Base-by-base conservation (phyloP, 1,140 invertebrate genomes). In the Drosophila bipectinata region DNA sequence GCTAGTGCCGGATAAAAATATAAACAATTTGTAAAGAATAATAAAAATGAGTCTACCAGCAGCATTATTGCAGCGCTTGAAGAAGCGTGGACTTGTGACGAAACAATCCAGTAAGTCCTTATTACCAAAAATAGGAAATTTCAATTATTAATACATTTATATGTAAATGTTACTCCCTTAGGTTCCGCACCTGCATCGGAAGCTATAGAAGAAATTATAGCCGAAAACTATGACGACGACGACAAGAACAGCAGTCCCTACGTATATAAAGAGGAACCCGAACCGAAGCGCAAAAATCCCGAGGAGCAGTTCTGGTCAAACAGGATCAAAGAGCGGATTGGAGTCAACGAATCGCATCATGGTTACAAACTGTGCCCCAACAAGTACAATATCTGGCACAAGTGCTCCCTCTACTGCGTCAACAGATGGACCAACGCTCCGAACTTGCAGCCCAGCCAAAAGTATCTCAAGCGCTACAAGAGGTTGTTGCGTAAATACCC, bases 331-430 rank as follows among this genome's bases (percentile, higher is more conserved):
- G 52, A 82, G 30, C 73, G 88, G 3, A 92, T 92, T 51, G 93
- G 93, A n/a, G 93, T 94, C 51, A 80, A 90, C 12, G 93, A 94
- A 18, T 94, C 93, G 26, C 94, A 94, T 77, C 93, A 93, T 30
- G 94, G 95, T 30, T 95, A 95, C 75, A 94, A 94, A 77, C 96
- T 96, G 4, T 99, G 99, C 92, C 99, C 99, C 2, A 99, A 99
- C 90, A 99, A 98, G 92, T 96, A 94, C 79, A 99, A 99, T 91
- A 96, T 98, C 62, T 98, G 96, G 92, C 99, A 99, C 91, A 95
- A 97, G 69, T 99, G 99, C 92, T 95, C 94, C 2, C 94, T 95
- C 24, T 98, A 94, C 92, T 99, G 99, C 93, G 95, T 96, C 58
- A 96, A 97, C 88, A 94, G 95, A 49, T 99, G 97, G 97, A 96